phyloP scores from a whole-genome alignment of 2,113 vertebrate genomes.

The Datnioides undecimradiatus region DNA sequence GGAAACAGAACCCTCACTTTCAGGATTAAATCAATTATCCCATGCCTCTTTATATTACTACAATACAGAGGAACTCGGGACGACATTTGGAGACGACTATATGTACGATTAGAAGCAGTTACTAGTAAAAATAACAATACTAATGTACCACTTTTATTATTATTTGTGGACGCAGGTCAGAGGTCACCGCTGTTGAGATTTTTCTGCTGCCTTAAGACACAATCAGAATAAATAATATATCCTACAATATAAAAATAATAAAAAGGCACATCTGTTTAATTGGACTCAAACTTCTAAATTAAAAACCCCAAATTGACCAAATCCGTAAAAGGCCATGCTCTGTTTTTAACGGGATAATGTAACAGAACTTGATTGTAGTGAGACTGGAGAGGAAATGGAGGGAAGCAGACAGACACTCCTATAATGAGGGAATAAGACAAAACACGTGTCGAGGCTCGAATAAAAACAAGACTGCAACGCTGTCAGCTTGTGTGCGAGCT shows the following conservation, averaged over 20 bases:
- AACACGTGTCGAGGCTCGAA: slow-evolving; percentile 17
- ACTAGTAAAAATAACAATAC: background rate
- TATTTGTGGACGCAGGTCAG: slow-evolving; percentile 19
- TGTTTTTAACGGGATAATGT: background rate
- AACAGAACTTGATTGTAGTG: background rate
- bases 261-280: no score
- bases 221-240: background rate
- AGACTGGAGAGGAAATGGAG: background rate
- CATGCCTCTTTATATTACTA: slow-evolving; percentile 7
- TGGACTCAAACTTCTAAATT: background rate
- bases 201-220: background rate
- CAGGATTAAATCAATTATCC: slow-evolving; percentile 47
- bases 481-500: background rate
- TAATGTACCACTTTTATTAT: background rate
- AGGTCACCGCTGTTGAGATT: slow-evolving; percentile 21
- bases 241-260: background rate
- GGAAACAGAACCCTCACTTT: slow-evolving; percentile 50
- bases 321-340: background rate
- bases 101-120: background rate
- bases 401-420: background rate
- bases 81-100: background rate
- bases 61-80: background rate
- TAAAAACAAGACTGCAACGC: slow-evolving; percentile 8
- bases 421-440: slow-evolving; percentile 5
- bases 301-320: background rate